These are phyloP conservation scores for Koerneria pararmatus DNA, from an alignment of 2,888 invertebrate species.

Conservation along the genomic window DNA sequence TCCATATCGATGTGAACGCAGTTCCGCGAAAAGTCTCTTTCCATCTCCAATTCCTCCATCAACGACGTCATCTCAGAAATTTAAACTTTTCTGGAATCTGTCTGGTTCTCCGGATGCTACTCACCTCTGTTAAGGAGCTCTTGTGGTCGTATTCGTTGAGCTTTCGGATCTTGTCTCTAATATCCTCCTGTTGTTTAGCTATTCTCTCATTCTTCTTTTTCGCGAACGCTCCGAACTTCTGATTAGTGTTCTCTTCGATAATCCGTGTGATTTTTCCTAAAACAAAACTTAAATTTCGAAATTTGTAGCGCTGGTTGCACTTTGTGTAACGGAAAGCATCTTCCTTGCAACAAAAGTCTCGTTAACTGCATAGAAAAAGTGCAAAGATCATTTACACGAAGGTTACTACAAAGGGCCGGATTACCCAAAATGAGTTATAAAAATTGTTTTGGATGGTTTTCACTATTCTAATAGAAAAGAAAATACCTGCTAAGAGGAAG, in stretches of 20 bases:
- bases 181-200: constrained; percentile 60
- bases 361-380: too few species aligned
- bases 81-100: too few species aligned
- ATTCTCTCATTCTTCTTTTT: constrained; percentile 63
- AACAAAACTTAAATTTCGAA: not conserved
- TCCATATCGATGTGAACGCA: constrained; percentile 67
- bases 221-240: constrained; percentile 66
- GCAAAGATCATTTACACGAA: too few species aligned
- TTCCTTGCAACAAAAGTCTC: too few species aligned
- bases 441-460: too few species aligned
- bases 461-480: too few species aligned
- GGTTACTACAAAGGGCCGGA: too few species aligned
- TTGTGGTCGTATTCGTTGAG: constrained; percentile 30
- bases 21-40: constrained; percentile 61
- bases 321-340: too few species aligned
- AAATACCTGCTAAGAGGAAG: too few species aligned
- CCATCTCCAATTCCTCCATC: constrained; percentile 60
- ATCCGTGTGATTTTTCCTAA: constrained; percentile 60
- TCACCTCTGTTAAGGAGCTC: constrained; percentile 34
- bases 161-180: constrained; percentile 26
- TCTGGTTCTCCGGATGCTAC: constrained; percentile 3
- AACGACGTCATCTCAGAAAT: constrained; percentile 62
- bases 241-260: constrained; percentile 63
- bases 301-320: not conserved
- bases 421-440: too few species aligned